Evolutionary conservation across 1,140 invertebrate species (phyloP).

Genomic region (Acromyrmex echinatior): DNA sequence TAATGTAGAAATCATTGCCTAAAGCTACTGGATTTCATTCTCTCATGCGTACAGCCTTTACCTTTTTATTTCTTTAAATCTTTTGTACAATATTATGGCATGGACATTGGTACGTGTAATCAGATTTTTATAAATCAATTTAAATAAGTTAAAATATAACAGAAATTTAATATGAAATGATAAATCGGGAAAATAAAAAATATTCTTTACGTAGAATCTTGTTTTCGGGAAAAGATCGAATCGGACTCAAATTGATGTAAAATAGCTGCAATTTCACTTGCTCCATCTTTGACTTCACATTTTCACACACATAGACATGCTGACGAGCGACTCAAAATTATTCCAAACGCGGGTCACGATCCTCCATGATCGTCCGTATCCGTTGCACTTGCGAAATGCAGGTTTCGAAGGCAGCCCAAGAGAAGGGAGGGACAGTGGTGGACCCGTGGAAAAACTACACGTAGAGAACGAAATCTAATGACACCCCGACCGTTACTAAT

Average conservation of each 20-base stretch:
- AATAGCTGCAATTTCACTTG: not conserved
- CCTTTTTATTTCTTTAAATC: not conserved
- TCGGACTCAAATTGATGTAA: not conserved
- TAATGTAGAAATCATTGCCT: not conserved
- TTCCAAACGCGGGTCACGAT: constrained; percentile 44
- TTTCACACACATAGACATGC: not conserved
- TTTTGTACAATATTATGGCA: not conserved
- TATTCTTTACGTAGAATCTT: not conserved
- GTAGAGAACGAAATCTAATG: constrained; percentile 86
- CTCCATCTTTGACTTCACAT: not conserved
- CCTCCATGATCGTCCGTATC: constrained; percentile 47
- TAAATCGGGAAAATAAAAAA: not conserved
- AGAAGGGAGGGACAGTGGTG: constrained; percentile 3
- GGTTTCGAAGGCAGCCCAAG: not conserved
- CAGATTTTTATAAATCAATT: not conserved
- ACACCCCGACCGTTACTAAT: constrained; percentile 86
- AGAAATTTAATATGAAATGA: not conserved
- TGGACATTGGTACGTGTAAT: not conserved
- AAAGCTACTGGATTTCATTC: not conserved
- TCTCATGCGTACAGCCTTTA: not conserved
- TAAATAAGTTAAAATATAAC: not conserved
- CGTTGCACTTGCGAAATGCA: constrained; percentile 50
- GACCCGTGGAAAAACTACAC: constrained; percentile 83
- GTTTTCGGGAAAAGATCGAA: not conserved
- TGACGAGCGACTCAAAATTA: constrained; percentile 40